Conservation (phyloP, 1,140 invertebrate genomes). For the Caenorhabditis tropicalis region DNA sequence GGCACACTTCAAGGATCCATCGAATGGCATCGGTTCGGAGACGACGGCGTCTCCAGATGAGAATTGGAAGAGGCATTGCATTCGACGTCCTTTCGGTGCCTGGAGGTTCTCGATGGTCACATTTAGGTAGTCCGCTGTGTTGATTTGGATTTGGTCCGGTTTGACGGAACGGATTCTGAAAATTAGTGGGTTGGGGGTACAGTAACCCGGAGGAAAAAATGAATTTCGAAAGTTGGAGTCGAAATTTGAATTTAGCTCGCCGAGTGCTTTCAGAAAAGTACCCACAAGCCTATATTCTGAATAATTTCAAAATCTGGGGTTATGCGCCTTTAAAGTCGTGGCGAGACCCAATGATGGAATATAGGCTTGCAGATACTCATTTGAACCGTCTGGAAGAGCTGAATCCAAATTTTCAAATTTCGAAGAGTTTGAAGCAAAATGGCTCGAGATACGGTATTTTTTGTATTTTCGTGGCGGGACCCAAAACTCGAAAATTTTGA, state of each 20-base stretch:
- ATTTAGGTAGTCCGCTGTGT: slow-evolving; percentile 62
- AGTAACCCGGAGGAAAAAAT: no score
- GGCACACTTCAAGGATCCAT: slow-evolving; percentile 31
- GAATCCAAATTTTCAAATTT: no score
- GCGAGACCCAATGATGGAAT: no score
- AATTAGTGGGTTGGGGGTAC: no score
- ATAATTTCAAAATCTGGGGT: background rate
- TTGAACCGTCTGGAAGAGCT: no score
- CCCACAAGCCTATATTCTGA: background rate
- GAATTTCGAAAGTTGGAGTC: background rate
- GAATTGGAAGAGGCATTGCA: slow-evolving; percentile 52
- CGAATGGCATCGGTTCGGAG: slow-evolving; percentile 36
- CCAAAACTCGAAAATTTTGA: no score
- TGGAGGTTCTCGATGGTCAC: slow-evolving; percentile 67
- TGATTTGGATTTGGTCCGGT: slow-evolving; percentile 69
- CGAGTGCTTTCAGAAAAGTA: background rate
- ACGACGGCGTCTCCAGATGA: slow-evolving; percentile 16
- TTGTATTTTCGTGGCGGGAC: no score
- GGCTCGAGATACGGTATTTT: no score
- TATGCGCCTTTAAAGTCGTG: no score
- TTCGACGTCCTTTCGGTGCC: slow-evolving; percentile 35
- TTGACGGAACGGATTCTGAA: slow-evolving; percentile 66
- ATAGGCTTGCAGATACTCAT: no score
- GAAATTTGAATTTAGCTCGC: background rate
- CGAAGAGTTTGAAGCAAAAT: no score